A percentile compares a stretch with the other conserved stretches of the same genome.
phyloP scores from a whole-genome alignment of 2,888 invertebrate species.

The Drosophila fungiperda region DNA sequence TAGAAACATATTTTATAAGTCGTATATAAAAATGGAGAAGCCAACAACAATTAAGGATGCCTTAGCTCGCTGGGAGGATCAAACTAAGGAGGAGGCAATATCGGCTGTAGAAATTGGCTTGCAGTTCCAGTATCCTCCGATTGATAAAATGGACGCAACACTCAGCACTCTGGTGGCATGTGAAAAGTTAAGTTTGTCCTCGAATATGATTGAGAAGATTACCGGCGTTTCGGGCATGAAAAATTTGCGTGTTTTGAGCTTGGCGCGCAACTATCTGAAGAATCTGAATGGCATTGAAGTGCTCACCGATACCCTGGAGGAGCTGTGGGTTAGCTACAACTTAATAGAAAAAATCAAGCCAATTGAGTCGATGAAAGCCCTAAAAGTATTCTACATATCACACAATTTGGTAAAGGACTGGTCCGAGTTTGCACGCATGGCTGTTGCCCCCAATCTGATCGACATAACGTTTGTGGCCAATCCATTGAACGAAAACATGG shows the following conservation, averaged over 20 bases:
- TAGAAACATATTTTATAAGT: background rate
- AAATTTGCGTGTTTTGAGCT: constrained; percentile 92
- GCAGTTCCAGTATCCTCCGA: constrained; percentile 95
- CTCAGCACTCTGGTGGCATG: constrained; percentile 90
- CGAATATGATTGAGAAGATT: constrained; percentile 97
- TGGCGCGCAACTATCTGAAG: constrained; percentile 96
- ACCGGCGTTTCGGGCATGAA: constrained; percentile 92
- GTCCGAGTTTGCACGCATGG: constrained; percentile 93
- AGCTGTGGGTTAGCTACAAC: constrained; percentile 98
- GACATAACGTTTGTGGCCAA: constrained; percentile 94
- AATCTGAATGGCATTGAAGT: constrained; percentile 95
- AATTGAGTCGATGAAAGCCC: constrained; percentile 91
- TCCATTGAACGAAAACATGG: constrained; percentile 90
- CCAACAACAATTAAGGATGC: constrained; percentile 94
- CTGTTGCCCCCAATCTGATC: constrained; percentile 89
- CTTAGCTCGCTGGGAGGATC: constrained; percentile 94
- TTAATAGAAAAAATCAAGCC: constrained; percentile 96
- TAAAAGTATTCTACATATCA: constrained; percentile 93
- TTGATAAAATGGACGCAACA: constrained; percentile 97
- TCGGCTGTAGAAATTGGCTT: constrained; percentile 92
- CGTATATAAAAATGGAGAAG: constrained; percentile 86
- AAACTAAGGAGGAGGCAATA: constrained; percentile 88
- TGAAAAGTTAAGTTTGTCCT: constrained; percentile 95
- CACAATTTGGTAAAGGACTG: constrained; percentile 95
- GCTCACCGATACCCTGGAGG: constrained; percentile 94